Evolutionary conservation across 1,140 invertebrate genomes (phyloP).

Genomic region (Pteromalus puparum): DNA sequence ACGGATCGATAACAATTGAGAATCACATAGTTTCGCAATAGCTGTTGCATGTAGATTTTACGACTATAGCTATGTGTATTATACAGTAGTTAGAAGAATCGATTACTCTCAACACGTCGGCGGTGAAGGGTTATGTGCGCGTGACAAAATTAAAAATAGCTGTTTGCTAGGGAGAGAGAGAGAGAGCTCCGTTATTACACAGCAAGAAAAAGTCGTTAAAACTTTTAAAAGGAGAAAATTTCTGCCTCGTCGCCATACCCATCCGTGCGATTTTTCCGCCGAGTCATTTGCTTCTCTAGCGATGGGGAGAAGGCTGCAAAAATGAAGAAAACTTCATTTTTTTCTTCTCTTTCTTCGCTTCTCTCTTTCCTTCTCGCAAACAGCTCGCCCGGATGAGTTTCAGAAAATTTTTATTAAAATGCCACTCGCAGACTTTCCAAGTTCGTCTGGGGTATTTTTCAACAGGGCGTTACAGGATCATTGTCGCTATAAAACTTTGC

Average conservation of each 20-base stretch:
- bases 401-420: conserved; percentile 1
- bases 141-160: conserved; percentile 11
- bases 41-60: too few relatives aligned
- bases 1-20: too few relatives aligned
- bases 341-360: not conserved
- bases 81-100: too few relatives aligned
- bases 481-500: not conserved
- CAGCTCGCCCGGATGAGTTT: conserved; percentile 13
- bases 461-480: not conserved
- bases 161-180: not conserved
- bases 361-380: not conserved
- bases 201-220: conserved; percentile 35
- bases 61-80: too few relatives aligned
- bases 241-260: not conserved
- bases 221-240: conserved; percentile 21
- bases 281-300: conserved; percentile 21
- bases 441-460: not conserved
- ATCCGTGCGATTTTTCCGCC: not conserved
- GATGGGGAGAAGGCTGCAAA: conserved; percentile 4
- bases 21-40: too few relatives aligned
- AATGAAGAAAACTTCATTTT: conserved; percentile 17
- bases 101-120: too few relatives aligned
- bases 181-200: not conserved
- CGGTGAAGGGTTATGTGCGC: too few relatives aligned
- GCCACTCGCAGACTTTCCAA: not conserved